phyloP scores from a whole-genome alignment of 2,888 invertebrate species.

The Trissolcus brochymenae region DNA sequence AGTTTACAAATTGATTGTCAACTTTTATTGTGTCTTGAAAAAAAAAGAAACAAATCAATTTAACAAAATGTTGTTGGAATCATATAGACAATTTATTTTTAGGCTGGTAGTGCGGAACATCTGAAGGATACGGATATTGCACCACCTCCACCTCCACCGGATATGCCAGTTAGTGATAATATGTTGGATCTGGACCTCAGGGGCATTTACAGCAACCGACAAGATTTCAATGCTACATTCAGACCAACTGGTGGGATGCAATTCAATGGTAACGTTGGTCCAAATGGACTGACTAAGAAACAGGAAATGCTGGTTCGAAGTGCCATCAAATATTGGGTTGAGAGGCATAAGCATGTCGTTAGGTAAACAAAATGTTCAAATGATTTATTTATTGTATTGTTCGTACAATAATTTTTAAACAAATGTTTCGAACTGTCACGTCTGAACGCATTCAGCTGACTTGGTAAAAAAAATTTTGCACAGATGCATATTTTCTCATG shows the following conservation, averaged over 20 bases:
- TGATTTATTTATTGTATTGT: not conserved
- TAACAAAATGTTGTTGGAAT: too few relatives aligned
- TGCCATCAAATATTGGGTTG: conserved; percentile 93
- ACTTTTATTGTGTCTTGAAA: too few relatives aligned
- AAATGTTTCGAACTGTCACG: not conserved
- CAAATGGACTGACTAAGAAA: conserved; percentile 88
- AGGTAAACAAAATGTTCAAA: conserved; percentile 78
- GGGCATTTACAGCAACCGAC: conserved; percentile 86
- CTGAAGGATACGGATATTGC: conserved; percentile 58
- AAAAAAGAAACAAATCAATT: too few relatives aligned
- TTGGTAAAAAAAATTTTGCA: conserved; percentile 27
- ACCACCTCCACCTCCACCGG: conserved; percentile 55
- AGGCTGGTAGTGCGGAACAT: conserved; percentile 72
- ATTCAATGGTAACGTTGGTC: conserved; percentile 79
- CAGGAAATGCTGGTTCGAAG: conserved; percentile 90
- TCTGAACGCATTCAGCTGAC: not conserved
- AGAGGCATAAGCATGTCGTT: conserved; percentile 91
- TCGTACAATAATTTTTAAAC: not conserved
- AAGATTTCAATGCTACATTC: conserved; percentile 87
- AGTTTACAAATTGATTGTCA: too few relatives aligned
- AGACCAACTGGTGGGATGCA: conserved; percentile 78
- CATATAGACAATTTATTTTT: too few relatives aligned
- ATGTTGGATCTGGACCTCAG: conserved; percentile 82
- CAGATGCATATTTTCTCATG: conserved; percentile 69
- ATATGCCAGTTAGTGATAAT: conserved; percentile 64